A percentile compares a stretch with the other conserved stretches of the same genome.
Evolutionary conservation across 1,140 invertebrate species (phyloP).

Genomic region (Trichomalopsis sarcophagae): DNA sequence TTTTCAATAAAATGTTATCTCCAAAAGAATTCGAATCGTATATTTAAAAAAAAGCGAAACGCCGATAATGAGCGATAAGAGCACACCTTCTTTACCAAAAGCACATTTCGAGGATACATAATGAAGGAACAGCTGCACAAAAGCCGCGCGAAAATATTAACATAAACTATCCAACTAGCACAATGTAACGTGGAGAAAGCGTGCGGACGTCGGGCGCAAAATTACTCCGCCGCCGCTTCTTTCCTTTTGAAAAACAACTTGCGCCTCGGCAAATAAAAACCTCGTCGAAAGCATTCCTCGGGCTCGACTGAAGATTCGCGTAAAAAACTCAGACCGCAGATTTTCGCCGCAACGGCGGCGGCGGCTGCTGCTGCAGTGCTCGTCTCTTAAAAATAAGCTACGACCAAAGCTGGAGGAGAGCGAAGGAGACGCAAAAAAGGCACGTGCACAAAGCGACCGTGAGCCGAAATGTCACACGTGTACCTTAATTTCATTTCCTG

Average conservation of each 20-base stretch:
- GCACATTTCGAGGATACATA: no score
- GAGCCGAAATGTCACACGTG: conserved; percentile 39
- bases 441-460: background rate
- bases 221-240: background rate
- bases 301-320: conserved; percentile 1
- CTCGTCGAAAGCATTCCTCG: background rate
- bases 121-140: no score
- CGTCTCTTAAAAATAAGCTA: conserved; percentile 13
- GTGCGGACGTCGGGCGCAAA: no score
- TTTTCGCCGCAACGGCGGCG: background rate
- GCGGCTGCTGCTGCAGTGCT: background rate
- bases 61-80: no score
- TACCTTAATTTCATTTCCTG: conserved; percentile 48
- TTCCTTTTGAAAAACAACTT: background rate
- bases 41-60: no score
- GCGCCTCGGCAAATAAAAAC: no score
- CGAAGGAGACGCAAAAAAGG: background rate
- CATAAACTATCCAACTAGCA: no score
- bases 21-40: background rate
- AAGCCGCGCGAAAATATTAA: no score
- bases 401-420: background rate
- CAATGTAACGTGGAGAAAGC: no score
- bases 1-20: background rate
- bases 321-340: conserved; percentile 17
- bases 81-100: no score